Evolutionary conservation across 2,797 vertebrate species (phyloP), one percentile per base, ranked within the genome.

Genomic region (Melanotaenia boesemani): DNA sequence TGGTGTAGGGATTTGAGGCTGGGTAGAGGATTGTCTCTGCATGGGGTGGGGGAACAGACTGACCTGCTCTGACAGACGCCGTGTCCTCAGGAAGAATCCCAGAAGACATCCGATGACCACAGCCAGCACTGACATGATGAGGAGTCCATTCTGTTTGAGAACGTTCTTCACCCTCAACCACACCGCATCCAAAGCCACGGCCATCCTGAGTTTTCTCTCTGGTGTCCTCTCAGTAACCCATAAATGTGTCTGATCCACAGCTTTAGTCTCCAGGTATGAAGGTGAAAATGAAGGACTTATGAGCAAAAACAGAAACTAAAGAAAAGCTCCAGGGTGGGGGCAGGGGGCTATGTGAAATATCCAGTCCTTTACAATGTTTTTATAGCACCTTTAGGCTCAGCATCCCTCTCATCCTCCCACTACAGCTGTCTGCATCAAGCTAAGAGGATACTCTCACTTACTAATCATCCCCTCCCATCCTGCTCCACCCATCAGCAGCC

Each of bases 101-200:
- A 99, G 91, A 66, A 98, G 96, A 88, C 97, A 99, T 28, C 98
- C 98, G 16, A 98, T 95, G 75, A 97, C 94, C 84, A 99, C 98
- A 0, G 98, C 98, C 64, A 99, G 30, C 77, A 99, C 98, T 0
- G 98, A 99, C 81, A 99, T 95, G 89, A 99, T 97, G 84, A 99
- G 97, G 80, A 99, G 94, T 22, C 97, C 97, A 0, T 99, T 99
- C 88, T 95, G 96, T 79, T 94, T 96, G 89, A 96, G 98, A 68
- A 97, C 96, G 5, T 96, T 97, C 90, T 96, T 96, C 88, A 96
- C 95, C 77, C 96, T 95, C 76, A 94, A 83, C 86, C 96, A 95
- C 79, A 96, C 78, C 18, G 96, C 95, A 11, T 96, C 96, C 84
- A 97, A 66, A 68, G 93, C 95, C 93, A 95, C 95, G 8, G 95